A percentile compares a stretch with the other conserved stretches of the same genome.
phyloP scores from a whole-genome alignment of 2,888 invertebrate genomes.

The Napeogenes inachia region DNA sequence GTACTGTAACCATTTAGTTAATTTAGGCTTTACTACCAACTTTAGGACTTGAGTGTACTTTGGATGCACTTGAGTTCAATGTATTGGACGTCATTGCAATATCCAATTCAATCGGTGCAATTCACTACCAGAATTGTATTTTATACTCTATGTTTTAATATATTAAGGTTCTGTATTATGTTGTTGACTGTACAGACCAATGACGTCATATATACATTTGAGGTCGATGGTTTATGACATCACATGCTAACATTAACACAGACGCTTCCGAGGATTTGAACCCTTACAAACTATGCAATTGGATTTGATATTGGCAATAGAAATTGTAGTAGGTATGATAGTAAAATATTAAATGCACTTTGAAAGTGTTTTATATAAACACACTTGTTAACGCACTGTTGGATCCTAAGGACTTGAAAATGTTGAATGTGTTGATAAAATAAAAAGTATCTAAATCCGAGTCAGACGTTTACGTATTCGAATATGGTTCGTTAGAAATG shows the following conservation, averaged over 20 bases:
- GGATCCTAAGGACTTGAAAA: too few relatives aligned
- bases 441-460: too few relatives aligned
- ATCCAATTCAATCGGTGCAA: conserved; percentile 22
- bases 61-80: conserved; percentile 33
- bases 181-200: conserved; percentile 23
- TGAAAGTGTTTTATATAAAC: too few relatives aligned
- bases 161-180: conserved; percentile 6
- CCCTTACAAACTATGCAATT: too few relatives aligned
- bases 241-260: conserved; percentile 9
- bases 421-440: too few relatives aligned
- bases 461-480: too few relatives aligned
- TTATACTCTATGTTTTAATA: conserved; percentile 8
- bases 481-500: too few relatives aligned
- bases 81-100: conserved; percentile 35
- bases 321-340: too few relatives aligned
- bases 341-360: too few relatives aligned
- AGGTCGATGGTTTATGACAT: conserved; percentile 25
- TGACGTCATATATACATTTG: conserved; percentile 28
- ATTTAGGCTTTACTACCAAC: conserved; percentile 32
- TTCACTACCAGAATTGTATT: conserved; percentile 12
- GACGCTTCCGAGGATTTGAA: too few relatives aligned
- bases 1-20: background rate
- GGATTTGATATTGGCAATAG: too few relatives aligned
- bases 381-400: too few relatives aligned
- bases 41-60: conserved; percentile 26